A percentile compares a stretch with the other conserved stretches of the same genome.
Evolutionary conservation across 2,113 vertebrate genomes (phyloP).

Genomic region (cat (Felis catus)): DNA sequence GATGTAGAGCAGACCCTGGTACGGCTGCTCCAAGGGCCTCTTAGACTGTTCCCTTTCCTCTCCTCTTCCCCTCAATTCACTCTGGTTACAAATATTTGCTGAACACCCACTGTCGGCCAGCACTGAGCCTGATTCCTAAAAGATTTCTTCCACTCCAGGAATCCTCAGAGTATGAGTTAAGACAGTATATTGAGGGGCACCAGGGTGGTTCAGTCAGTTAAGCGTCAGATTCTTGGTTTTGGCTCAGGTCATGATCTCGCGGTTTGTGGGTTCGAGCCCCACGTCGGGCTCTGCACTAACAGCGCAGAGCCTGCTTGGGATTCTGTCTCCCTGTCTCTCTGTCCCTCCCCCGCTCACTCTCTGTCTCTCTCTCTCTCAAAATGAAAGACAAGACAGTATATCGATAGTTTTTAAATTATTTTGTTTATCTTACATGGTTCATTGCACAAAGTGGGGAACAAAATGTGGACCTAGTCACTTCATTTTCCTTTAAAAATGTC

Average conservation of each 20-base stretch:
- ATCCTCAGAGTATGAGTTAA: not conserved
- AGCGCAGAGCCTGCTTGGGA: too few species aligned
- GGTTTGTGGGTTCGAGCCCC: too few species aligned
- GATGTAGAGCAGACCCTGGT: not conserved
- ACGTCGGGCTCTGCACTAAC: too few species aligned
- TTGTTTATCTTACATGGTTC: not conserved
- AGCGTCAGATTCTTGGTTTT: too few species aligned
- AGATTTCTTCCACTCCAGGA: not conserved
- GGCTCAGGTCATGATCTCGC: too few species aligned
- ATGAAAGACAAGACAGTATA: not conserved
- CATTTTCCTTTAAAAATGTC: not conserved
- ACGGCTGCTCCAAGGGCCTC: not conserved
- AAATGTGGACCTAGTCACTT: not conserved
- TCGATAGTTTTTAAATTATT: not conserved
- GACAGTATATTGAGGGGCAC: not conserved
- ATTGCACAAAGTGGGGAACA: not conserved
- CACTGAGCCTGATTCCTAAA: not conserved
- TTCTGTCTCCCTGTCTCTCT: too few species aligned
- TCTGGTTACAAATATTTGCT: not conserved
- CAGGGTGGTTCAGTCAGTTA: too few species aligned
- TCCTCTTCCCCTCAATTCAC: not conserved
- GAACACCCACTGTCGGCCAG: not conserved
- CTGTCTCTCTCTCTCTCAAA: too few species aligned
- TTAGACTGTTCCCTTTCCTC: not conserved
- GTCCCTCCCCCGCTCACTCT: too few species aligned